phyloP scores from a whole-genome alignment of 37 sponge, comb jelly and placozoan species.

The Lycopodina hypogea region DNA sequence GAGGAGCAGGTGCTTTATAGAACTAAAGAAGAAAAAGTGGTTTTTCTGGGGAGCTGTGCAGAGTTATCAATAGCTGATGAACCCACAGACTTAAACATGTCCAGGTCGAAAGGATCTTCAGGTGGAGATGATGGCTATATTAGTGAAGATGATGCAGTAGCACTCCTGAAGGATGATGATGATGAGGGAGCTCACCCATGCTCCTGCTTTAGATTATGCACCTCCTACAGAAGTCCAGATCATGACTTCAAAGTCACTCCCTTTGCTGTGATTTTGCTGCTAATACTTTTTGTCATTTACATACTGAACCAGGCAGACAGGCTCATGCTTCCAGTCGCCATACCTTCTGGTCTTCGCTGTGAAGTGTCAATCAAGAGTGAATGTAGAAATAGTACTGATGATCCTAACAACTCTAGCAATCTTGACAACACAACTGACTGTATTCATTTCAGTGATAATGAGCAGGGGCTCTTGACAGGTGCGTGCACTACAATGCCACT shows the following conservation, averaged over 20 bases:
- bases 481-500: no score
- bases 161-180: background rate
- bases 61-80: no score
- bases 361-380: background rate
- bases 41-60: no score
- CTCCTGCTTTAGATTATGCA: background rate
- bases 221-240: conserved; percentile 23
- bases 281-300: conserved; percentile 63
- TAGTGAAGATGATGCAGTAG: no score
- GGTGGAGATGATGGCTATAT: no score
- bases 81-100: no score
- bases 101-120: no score
- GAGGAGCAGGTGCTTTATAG: no score
- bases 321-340: conserved; percentile 75
- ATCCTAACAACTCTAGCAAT: background rate
- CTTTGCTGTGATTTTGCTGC: conserved; percentile 58
- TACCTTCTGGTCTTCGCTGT: conserved; percentile 80
- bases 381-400: conserved; percentile 9
- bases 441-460: conserved; percentile 59
- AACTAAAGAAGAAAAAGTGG: no score
- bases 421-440: conserved; percentile 37
- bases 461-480: conserved; percentile 84
- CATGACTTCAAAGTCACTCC: conserved; percentile 39
- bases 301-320: conserved; percentile 89
- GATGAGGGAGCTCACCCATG: background rate